Conservation (phyloP, 2,888 invertebrate species). For the Agrenia bidenticulata region DNA sequence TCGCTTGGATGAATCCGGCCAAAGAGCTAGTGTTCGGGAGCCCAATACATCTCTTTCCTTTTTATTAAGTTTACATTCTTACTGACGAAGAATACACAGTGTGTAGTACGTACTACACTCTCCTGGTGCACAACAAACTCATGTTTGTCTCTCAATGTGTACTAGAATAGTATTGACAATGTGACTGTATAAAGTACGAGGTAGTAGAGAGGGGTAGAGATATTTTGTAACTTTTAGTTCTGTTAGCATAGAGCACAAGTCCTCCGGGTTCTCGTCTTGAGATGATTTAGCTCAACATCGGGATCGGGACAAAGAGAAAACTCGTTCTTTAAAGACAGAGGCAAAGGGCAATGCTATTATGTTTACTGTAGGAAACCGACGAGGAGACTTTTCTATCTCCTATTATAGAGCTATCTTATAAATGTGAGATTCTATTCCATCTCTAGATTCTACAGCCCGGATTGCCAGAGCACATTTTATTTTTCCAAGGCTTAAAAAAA, state of each 20-base stretch:
- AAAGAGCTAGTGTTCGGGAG: background rate
- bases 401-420: background rate
- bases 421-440: background rate
- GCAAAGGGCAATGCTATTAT: constrained; percentile 7
- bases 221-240: background rate
- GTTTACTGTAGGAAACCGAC: too few relatives aligned
- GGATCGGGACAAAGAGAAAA: background rate
- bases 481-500: background rate
- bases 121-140: background rate
- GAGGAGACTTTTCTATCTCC: background rate
- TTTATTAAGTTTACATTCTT: constrained; percentile 17
- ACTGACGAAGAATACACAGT: background rate
- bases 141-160: background rate
- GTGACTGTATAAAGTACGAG: background rate
- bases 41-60: constrained; percentile 8
- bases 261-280: background rate
- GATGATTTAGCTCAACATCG: background rate
- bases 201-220: too few relatives aligned
- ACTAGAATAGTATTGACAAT: background rate
- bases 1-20: constrained; percentile 13
- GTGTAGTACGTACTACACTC: background rate
- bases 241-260: background rate
- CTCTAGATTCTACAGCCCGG: background rate
- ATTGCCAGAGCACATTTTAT: background rate
- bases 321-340: constrained; percentile 1